phyloP scores from a whole-genome alignment of 1,140 invertebrate species.

The Drosophila pseudoobscura region DNA sequence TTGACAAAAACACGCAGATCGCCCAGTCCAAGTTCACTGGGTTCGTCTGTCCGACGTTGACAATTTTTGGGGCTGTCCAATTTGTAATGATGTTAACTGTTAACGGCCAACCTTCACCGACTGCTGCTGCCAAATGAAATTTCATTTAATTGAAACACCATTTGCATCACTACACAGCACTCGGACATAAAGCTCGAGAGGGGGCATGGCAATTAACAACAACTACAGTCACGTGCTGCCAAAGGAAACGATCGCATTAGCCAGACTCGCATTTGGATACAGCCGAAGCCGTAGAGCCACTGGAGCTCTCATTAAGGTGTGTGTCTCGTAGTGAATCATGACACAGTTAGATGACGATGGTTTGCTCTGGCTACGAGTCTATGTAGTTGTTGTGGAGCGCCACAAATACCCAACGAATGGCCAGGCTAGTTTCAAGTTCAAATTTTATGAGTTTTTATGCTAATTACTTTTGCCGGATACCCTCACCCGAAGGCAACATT shows the following conservation, averaged over 20 bases:
- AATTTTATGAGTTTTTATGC: conserved; percentile 58
- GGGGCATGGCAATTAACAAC: conserved; percentile 12
- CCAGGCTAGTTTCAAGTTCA: conserved; percentile 66
- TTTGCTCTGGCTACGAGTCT: too few relatives aligned
- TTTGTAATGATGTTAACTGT: conserved; percentile 59
- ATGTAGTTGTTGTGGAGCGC: conserved; percentile 18
- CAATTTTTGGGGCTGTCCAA: conserved; percentile 57
- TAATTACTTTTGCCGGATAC: conserved; percentile 55
- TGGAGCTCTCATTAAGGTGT: conserved; percentile 7
- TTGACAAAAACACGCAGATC: neutral
- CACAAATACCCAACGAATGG: conserved; percentile 29
- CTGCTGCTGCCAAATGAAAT: conserved; percentile 40
- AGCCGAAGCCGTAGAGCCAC: conserved; percentile 9
- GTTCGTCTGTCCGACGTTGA: conserved; percentile 29
- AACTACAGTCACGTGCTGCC: conserved; percentile 62
- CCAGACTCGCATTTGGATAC: neutral
- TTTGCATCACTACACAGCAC: conserved; percentile 60
- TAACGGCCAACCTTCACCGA: conserved; percentile 69
- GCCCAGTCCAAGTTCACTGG: conserved; percentile 54
- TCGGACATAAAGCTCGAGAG: conserved; percentile 5
- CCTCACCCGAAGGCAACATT: conserved; percentile 12
- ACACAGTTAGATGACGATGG: conserved; percentile 51
- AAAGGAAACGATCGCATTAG: conserved; percentile 33
- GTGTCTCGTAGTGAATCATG: conserved; percentile 65
- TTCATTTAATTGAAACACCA: conserved; percentile 76